Conservation (phyloP, 2,888 invertebrate species). For the Heliconius hortense region DNA sequence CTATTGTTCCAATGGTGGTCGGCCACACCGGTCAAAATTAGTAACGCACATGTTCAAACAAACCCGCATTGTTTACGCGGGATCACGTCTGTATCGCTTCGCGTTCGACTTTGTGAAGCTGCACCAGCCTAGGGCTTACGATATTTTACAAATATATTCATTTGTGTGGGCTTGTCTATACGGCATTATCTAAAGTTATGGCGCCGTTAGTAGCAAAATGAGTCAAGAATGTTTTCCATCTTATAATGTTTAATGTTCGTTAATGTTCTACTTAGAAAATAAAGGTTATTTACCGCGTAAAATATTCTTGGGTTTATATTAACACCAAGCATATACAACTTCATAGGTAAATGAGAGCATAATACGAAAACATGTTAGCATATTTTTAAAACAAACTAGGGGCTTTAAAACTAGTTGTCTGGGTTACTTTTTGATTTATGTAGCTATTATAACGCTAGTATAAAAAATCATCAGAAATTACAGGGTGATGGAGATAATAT, state of each 20-base stretch:
- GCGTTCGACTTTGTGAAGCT: conserved; percentile 46
- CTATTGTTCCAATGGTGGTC: conserved; percentile 73
- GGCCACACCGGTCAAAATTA: conserved; percentile 72
- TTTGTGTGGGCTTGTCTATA: conserved; percentile 38
- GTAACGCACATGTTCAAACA: conserved; percentile 80
- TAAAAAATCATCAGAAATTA: neutral
- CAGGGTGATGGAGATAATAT: no score
- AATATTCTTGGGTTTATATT: neutral
- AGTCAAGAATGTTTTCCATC: neutral
- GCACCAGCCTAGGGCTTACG: conserved; percentile 47
- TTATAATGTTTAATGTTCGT: neutral
- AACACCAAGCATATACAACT: neutral
- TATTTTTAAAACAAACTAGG: conserved; percentile 9
- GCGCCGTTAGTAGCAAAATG: conserved; percentile 22
- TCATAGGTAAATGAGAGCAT: conserved; percentile 1
- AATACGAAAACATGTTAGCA: conserved; percentile 6
- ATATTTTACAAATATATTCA: conserved; percentile 37
- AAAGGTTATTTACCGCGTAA: neutral
- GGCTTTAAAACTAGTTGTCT: neutral
- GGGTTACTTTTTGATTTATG: conserved; percentile 4
- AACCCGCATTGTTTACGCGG: conserved; percentile 73
- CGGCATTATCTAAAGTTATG: conserved; percentile 2
- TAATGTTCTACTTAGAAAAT: neutral
- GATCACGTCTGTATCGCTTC: conserved; percentile 48
- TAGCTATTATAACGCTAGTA: neutral